Percentiles rank a stretch among this genome's conserved stretches.
These are phyloP conservation scores for Epicauta chinensis DNA, from an alignment of 1,140 invertebrate genomes.

Conservation along the genomic window DNA sequence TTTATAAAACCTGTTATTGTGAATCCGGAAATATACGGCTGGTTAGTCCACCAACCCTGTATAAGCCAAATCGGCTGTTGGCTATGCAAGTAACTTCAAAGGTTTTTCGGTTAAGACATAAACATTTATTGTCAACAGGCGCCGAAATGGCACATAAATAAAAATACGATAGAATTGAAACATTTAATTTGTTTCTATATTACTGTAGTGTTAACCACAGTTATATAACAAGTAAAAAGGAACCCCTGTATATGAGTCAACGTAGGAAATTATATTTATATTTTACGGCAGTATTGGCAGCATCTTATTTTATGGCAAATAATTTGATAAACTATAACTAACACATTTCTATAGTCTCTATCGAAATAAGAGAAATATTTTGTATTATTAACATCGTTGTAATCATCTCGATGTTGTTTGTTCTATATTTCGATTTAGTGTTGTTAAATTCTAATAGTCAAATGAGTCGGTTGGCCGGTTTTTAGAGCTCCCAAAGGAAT, in stretches of 20 bases:
- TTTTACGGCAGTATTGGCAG: conserved; percentile 12
- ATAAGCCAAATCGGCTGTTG: too few relatives aligned
- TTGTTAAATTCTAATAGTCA: not conserved
- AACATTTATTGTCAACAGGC: conserved; percentile 21
- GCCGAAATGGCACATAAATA: conserved; percentile 25
- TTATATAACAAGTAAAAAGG: not conserved
- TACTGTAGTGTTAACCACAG: conserved; percentile 19
- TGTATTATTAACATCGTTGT: too few relatives aligned
- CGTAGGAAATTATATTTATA: conserved; percentile 12
- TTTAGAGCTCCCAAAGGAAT: conserved; percentile 32
- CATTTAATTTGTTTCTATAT: conserved; percentile 23
- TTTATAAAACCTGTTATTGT: too few relatives aligned
- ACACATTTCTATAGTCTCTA: too few relatives aligned
- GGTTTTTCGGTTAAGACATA: conserved; percentile 16
- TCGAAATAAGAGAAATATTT: too few relatives aligned
- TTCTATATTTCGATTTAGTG: too few relatives aligned
- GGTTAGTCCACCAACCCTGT: too few relatives aligned
- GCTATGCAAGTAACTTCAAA: conserved; percentile 9
- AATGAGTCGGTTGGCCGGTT: conserved; percentile 18
- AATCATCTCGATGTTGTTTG: too few relatives aligned
- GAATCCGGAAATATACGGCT: too few relatives aligned
- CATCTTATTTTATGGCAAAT: conserved; percentile 8
- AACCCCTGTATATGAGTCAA: conserved; percentile 17
- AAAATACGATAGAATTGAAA: conserved; percentile 23
- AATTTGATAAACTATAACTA: conserved; percentile 7